These are phyloP conservation scores for Danaus chrysippus DNA, from an alignment of 2,888 invertebrate genomes.

Conservation along the genomic window DNA sequence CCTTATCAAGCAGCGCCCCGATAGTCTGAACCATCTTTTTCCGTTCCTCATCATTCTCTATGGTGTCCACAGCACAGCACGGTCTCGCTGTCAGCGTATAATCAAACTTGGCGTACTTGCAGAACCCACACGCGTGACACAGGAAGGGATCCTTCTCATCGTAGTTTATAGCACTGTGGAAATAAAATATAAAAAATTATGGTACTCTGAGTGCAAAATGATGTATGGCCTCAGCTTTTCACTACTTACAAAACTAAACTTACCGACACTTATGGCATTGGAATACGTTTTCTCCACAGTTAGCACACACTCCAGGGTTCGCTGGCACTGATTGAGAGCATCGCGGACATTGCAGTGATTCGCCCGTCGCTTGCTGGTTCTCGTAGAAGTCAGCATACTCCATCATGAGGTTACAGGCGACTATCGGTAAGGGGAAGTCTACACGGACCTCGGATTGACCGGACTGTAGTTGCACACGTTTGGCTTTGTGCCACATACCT, in stretches of 20 bases:
- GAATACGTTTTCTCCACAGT: conserved; percentile 99
- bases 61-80: conserved; percentile 97
- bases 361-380: conserved; percentile 93
- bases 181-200: conserved; percentile 12
- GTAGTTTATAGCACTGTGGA: conserved; percentile 94
- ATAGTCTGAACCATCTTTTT: conserved; percentile 96
- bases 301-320: conserved; percentile 97
- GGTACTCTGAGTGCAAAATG: too few species aligned
- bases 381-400: conserved; percentile 99
- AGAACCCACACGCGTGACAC: conserved; percentile 99
- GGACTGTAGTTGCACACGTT: conserved; percentile 92
- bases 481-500: conserved; percentile 98
- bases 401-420: conserved; percentile 98
- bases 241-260: conserved; percentile 33
- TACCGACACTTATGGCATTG: conserved; percentile 98
- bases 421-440: conserved; percentile 97
- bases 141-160: conserved; percentile 99
- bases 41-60: conserved; percentile 97
- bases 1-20: conserved; percentile 94
- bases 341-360: conserved; percentile 96
- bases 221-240: too few species aligned
- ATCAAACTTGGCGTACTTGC: conserved; percentile 99
- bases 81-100: conserved; percentile 94
- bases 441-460: conserved; percentile 98
- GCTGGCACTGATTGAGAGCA: conserved; percentile 98